Evolutionary conservation across 1,140 invertebrate species (phyloP).

Genomic region (Drosophila eugracilis): DNA sequence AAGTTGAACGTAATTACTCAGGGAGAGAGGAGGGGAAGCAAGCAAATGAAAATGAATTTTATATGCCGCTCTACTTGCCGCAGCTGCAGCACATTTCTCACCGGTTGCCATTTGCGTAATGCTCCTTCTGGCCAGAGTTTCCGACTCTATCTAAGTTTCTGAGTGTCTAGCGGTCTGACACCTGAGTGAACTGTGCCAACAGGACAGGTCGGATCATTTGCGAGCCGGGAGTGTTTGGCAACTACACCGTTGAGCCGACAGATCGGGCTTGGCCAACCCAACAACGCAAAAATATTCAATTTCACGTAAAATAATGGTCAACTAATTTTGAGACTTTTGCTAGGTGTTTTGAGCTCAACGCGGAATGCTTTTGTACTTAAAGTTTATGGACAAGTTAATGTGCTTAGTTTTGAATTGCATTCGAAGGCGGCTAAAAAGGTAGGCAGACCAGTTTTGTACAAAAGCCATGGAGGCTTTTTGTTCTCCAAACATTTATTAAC

Average conservation of each 20-base stretch:
- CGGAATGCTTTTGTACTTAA: conserved; percentile 33
- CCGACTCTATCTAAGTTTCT: neutral
- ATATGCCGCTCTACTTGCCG: conserved; percentile 43
- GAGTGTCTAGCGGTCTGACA: conserved; percentile 42
- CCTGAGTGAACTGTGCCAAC: conserved; percentile 66
- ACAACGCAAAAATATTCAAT: conserved; percentile 37
- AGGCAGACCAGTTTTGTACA: neutral
- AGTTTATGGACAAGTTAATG: conserved; percentile 29
- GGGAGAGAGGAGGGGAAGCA: conserved; percentile 8
- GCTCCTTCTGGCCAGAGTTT: conserved; percentile 27
- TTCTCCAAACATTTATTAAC: neutral
- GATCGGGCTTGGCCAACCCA: conserved; percentile 34
- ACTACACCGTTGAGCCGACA: conserved; percentile 5
- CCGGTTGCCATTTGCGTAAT: conserved; percentile 51
- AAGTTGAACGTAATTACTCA: conserved; percentile 53
- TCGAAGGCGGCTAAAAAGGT: neutral
- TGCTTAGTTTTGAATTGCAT: conserved; percentile 15
- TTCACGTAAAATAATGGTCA: conserved; percentile 46
- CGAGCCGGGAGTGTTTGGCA: conserved; percentile 43
- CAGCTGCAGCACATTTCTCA: conserved; percentile 58
- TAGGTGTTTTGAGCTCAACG: too few relatives aligned
- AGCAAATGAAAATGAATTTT: conserved; percentile 40
- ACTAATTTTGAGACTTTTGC: conserved; percentile 37
- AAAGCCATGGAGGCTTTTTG: neutral
- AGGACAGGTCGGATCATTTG: conserved; percentile 49